Evolutionary conservation across 2,113 vertebrate genomes (phyloP), one percentile per base, ranked within the genome.

Genomic region (Dolichotis patagonum): DNA sequence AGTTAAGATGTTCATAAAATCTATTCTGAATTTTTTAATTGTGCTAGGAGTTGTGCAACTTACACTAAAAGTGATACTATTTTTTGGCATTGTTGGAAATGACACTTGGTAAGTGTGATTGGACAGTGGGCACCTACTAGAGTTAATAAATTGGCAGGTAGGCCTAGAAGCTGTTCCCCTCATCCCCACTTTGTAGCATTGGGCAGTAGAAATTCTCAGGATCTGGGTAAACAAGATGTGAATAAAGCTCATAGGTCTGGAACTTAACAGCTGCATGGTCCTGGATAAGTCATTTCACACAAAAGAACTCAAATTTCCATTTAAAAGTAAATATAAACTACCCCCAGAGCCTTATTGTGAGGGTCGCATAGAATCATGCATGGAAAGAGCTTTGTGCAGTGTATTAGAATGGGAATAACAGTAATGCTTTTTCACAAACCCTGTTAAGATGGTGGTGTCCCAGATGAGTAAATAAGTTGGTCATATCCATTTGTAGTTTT

Each of bases 41-140:
- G 26, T n/a, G 77, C n/a, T 93, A 90, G 38, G 19, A 88, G 49
- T 65, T 96, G 4, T 91, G 81, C 85, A 96, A 63, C 38, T 85
- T 91, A 75, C 84, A 88, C 32, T 46, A 96, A 92, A 92, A 46
- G 24, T 43, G 83, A 90, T 49, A 12, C 14, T 43, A 85, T 77
- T 60, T 69, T 91, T 91, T 49, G 65, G 65, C 58, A 77, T 26
- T 81, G 22, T 52, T 71, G 49, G 32, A 65, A 80, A 77, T 28
- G 69, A 71, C 65, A 38, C n/a, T 35, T 67, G 41, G 41, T 41
- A 19, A 85, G 67, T 49, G 16, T 90, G 17, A 77, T 26, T 60
- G 62, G 24, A 83, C 7, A 62, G 69, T 81, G 16, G 35, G 80
- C 13, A 32, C 38, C 24, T 78, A 56, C 0, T 10, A 38, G 41